phyloP scores from a whole-genome alignment of 2,113 vertebrate species.

The Piprites chloris region DNA sequence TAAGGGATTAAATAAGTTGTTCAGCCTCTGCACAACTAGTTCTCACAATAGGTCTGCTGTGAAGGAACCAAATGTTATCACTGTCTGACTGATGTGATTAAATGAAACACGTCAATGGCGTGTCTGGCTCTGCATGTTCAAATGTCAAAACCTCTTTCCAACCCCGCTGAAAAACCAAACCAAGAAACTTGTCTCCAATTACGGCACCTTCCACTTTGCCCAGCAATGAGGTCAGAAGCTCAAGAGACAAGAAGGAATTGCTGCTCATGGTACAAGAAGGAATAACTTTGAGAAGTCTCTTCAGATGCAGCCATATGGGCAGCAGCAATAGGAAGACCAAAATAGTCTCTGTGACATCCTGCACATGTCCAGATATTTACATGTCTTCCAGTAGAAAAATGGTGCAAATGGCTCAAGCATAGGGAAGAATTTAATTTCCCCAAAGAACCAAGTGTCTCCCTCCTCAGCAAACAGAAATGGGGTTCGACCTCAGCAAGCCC shows the following conservation, averaged over 20 bases:
- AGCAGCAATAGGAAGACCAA: background rate
- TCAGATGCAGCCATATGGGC: background rate
- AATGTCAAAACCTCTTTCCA: background rate
- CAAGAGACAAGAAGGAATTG: background rate
- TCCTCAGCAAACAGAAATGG: background rate
- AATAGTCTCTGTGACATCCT: background rate
- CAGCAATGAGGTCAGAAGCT: background rate
- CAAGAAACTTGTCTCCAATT: background rate
- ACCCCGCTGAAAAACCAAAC: background rate
- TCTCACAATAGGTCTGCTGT: background rate
- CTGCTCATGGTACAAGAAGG: background rate
- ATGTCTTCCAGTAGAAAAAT: background rate
- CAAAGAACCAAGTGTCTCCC: background rate
- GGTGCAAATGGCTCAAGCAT: background rate
- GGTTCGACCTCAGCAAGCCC: background rate
- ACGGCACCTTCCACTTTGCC: background rate
- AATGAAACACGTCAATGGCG: background rate
- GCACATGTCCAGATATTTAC: background rate
- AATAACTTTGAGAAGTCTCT: background rate
- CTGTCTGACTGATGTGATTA: background rate
- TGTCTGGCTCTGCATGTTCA: rapidly evolving
- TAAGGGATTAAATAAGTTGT: background rate
- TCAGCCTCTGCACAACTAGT: background rate
- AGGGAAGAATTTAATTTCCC: background rate
- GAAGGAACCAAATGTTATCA: background rate